These are phyloP conservation scores for Psittacula derbiana DNA, from an alignment of 2,797 vertebrate species.

Conservation along the genomic window DNA sequence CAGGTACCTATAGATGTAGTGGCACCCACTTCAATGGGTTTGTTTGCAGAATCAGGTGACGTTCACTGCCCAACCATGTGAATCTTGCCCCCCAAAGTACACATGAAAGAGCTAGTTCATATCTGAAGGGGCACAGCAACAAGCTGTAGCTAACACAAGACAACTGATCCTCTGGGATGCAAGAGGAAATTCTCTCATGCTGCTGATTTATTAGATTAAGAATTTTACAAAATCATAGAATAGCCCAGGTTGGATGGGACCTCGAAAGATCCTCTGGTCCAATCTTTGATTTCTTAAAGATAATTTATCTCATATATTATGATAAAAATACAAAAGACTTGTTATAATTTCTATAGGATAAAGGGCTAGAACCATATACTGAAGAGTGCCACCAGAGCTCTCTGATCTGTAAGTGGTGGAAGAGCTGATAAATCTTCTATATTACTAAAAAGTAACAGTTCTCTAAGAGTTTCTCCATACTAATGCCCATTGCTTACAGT, in stretches of 20 bases:
- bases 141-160: not conserved
- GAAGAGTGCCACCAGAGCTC: not conserved
- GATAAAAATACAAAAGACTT: not conserved
- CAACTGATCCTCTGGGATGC: not conserved
- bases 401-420: not conserved
- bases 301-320: not conserved
- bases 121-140: not conserved
- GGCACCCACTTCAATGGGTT: not conserved
- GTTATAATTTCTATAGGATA: not conserved
- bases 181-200: not conserved
- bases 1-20: not conserved
- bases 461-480: not conserved
- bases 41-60: not conserved
- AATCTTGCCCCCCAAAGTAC: not conserved
- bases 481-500: not conserved
- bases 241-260: not conserved
- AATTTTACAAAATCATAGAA: not conserved
- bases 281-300: not conserved
- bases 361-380: accelerated
- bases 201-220: not conserved
- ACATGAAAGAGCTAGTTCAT: not conserved
- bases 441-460: not conserved
- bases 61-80: not conserved
- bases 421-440: not conserved
- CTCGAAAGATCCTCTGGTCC: accelerated